Base-by-base conservation (phyloP, 2,797 vertebrate species). In the Epinephelus coioides region DNA sequence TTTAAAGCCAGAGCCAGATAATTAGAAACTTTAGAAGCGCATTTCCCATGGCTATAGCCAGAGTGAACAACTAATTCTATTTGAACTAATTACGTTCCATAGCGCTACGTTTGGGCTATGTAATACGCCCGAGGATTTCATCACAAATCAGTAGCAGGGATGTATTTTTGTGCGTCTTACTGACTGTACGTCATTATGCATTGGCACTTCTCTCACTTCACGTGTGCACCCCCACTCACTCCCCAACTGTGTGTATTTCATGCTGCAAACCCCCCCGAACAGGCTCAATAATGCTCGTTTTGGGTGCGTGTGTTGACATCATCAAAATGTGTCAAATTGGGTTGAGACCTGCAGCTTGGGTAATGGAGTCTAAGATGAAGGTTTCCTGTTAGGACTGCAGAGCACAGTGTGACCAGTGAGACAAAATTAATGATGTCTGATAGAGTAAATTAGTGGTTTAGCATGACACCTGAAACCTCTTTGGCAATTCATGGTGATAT, bases 21-120 rank as follows among this genome's bases (percentile, higher is more conserved):
- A 96, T 95, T 95, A 94, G 89, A 94, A 94, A 96, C 92, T 95
- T 94, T 94, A 94, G 93, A 94, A 94, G 91, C 87, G 59, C 89
- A 88, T 94, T 93, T 95, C 95, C 94, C 94, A 93, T 93, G 94
- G 92, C 94, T 94, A 91, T 89, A 93, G 92, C 92, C 86, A 89
- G 92, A 91, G 87, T 89, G 91, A 95, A 94, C 92, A 91, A 93
- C 88, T 93, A 91, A 95, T 95, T 93, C 91, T 94, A 94, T 94
- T 95, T 94, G 90, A 90, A 90, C 94, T 94, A 95, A 95, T 95
- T 95, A 95, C 91, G 88, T 93, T 94, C 89, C 90, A 80, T 89
- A 85, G 91, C 83, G 86, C 91, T 86, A 88, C 80, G 88, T 92
- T 83, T 15, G 11, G 61, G 83, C 84, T 76, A 89, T 90, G 92